phyloP scores from a whole-genome alignment of 1,140 invertebrate species.

The Panonychus citri region DNA sequence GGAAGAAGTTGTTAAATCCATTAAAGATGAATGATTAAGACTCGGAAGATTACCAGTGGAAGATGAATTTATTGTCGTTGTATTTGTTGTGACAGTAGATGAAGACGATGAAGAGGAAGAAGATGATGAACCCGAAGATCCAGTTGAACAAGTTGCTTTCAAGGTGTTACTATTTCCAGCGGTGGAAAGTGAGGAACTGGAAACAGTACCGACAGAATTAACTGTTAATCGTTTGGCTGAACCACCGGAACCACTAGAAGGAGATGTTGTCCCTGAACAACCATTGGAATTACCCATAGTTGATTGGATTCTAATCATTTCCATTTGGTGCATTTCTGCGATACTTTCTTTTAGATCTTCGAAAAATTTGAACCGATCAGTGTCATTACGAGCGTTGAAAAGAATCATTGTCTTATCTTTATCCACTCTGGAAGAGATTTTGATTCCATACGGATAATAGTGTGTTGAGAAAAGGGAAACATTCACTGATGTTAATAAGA shows the following conservation, averaged over 20 bases:
- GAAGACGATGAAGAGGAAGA: no score
- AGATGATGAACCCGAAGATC: no score
- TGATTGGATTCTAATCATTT: slow-evolving; percentile 42
- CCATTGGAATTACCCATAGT: slow-evolving; percentile 15
- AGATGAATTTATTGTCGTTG: no score
- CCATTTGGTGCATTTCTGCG: slow-evolving; percentile 87
- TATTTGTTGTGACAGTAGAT: no score
- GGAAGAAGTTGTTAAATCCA: not conserved
- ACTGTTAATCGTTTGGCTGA: not conserved
- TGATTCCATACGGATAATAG: slow-evolving; percentile 68
- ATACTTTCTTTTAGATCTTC: slow-evolving; percentile 80
- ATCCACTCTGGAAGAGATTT: slow-evolving; percentile 61
- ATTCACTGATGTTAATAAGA: slow-evolving; percentile 68
- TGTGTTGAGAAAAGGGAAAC: slow-evolving; percentile 44
- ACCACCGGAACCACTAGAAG: not conserved
- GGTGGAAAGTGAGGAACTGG: not conserved
- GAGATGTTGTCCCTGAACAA: not conserved
- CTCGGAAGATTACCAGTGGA: not conserved
- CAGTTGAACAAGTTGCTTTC: not conserved
- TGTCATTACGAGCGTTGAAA: slow-evolving; percentile 83
- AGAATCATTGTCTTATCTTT: slow-evolving; percentile 51
- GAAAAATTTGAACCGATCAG: slow-evolving; percentile 76
- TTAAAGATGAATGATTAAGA: not conserved
- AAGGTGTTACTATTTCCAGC: not conserved
- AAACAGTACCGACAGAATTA: not conserved